Conservation (phyloP, 1,140 invertebrate genomes). For the Drosophila hydei region DNA sequence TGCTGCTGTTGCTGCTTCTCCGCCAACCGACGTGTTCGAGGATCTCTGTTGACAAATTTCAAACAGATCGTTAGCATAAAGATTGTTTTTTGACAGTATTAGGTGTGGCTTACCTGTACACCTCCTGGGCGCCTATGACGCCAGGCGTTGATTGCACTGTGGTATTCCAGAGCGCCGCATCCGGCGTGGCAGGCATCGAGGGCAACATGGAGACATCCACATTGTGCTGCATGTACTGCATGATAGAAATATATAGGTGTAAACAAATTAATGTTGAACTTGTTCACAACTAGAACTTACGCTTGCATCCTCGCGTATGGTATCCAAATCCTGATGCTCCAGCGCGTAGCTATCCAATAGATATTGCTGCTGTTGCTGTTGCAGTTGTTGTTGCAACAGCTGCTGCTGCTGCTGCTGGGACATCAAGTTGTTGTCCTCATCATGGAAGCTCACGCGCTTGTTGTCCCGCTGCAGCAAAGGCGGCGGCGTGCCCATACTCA, state of each 20-base stretch:
- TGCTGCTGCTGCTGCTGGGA: constrained; percentile 36
- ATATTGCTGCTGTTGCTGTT: constrained; percentile 57
- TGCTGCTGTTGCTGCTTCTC: constrained; percentile 91
- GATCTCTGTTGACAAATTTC: constrained; percentile 87
- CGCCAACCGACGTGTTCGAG: constrained; percentile 90
- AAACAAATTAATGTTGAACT: neutral
- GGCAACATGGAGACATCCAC: constrained; percentile 74
- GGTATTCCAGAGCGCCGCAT: constrained; percentile 85
- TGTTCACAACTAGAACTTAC: constrained; percentile 84
- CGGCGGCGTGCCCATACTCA: constrained; percentile 53
- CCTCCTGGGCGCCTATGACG: constrained; percentile 97
- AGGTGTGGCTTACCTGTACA: constrained; percentile 90
- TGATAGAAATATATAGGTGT: neutral
- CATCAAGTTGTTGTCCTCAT: constrained; percentile 86
- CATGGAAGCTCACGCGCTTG: constrained; percentile 90
- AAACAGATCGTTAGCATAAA: neutral
- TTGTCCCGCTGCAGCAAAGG: constrained; percentile 75
- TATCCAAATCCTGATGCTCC: constrained; percentile 84
- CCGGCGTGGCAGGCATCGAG: constrained; percentile 87
- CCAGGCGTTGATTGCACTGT: constrained; percentile 90
- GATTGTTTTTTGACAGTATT: too few relatives aligned
- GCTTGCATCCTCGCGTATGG: constrained; percentile 91
- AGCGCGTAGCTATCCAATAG: constrained; percentile 56
- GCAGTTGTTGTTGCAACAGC: constrained; percentile 84
- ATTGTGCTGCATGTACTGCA: constrained; percentile 61